Evolutionary conservation across 2,113 vertebrate species (phyloP).

Genomic region (Sapajus apella): DNA sequence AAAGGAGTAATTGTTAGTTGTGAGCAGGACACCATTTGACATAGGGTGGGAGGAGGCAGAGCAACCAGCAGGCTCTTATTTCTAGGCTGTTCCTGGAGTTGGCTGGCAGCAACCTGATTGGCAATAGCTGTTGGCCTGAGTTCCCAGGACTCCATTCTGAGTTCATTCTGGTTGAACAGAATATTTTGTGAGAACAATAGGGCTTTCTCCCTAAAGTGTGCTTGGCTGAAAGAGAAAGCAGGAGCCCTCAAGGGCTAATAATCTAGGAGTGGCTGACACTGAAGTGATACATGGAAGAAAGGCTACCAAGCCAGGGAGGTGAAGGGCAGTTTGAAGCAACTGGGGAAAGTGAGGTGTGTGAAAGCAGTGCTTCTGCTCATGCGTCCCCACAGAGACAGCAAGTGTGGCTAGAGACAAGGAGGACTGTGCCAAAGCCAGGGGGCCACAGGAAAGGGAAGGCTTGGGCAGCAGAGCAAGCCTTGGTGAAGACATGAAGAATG

Average conservation of each 20-base stretch:
- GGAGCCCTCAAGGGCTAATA: not conserved
- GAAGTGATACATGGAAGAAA: not conserved
- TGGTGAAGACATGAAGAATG: not conserved
- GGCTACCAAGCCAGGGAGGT: not conserved
- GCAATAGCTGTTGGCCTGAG: not conserved
- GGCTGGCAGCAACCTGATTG: not conserved
- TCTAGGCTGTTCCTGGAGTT: constrained; percentile 55
- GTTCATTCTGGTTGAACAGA: not conserved
- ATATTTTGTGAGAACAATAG: not conserved
- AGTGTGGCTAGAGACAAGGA: not conserved
- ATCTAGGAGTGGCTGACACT: not conserved
- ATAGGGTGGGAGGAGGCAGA: not conserved
- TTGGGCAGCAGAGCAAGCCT: not conserved
- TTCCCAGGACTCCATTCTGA: not conserved
- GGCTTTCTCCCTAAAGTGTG: not conserved
- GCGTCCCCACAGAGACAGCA: not conserved
- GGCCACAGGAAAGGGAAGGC: not conserved
- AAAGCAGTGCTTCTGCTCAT: not conserved
- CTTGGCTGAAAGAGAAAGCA: constrained; percentile 26
- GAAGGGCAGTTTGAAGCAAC: not conserved
- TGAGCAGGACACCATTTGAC: not conserved
- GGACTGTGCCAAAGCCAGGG: not conserved
- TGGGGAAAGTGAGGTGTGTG: not conserved
- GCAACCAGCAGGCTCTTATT: not conserved
- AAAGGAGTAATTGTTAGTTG: constrained; percentile 38